Conservation (phyloP, 2,797 vertebrate species). For the Sebastes hubbsi region DNA sequence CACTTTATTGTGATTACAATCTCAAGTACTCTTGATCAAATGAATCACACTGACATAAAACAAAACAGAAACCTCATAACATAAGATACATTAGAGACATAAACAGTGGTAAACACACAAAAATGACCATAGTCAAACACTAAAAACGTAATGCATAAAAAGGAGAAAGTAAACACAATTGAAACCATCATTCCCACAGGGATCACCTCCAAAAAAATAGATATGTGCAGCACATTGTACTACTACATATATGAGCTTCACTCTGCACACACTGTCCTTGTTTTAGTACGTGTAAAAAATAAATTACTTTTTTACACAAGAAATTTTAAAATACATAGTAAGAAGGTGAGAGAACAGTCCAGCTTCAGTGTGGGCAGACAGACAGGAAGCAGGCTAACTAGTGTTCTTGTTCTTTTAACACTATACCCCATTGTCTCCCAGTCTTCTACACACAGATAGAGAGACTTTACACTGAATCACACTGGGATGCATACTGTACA, state of each 20-base stretch:
- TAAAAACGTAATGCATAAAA: not conserved
- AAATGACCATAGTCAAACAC: not conserved
- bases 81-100: not conserved
- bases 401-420: not conserved
- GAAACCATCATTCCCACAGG: not conserved
- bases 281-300: not conserved
- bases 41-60: not conserved
- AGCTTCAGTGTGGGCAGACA: not conserved
- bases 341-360: not conserved
- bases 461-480: not conserved
- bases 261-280: not conserved
- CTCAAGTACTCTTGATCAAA: not conserved
- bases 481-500: not conserved
- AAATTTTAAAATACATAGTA: not conserved
- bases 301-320: not conserved
- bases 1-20: not conserved
- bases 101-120: not conserved
- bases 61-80: not conserved
- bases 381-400: not conserved
- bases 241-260: not conserved
- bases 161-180: not conserved
- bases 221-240: not conserved
- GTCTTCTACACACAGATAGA: not conserved
- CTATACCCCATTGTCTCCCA: not conserved
- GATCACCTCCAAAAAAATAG: not conserved